A percentile compares a stretch with the other conserved stretches of the same genome.
These are phyloP conservation scores for Melieria picta DNA, from an alignment of 2,888 invertebrate genomes.

Conservation along the genomic window DNA sequence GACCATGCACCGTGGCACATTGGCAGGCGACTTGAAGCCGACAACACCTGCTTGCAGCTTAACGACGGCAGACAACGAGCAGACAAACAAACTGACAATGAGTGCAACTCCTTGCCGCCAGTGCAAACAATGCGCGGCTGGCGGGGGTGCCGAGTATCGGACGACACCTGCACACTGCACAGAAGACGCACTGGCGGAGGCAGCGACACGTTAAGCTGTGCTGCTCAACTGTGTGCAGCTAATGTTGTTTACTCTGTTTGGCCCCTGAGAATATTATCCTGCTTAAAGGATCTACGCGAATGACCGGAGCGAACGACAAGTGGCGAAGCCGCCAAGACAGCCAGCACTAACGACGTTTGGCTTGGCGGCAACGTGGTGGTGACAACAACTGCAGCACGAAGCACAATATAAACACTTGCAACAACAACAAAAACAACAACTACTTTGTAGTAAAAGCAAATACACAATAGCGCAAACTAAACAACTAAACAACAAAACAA, in stretches of 20 bases:
- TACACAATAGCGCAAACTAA: neutral
- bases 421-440: neutral
- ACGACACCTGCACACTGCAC: constrained; percentile 13
- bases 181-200: too few species aligned
- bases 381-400: neutral
- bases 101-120: neutral
- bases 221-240: constrained; percentile 49
- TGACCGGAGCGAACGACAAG: constrained; percentile 53
- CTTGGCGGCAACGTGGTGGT: neutral
- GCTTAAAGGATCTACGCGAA: constrained; percentile 52
- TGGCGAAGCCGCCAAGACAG: constrained; percentile 54
- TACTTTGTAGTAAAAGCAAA: neutral
- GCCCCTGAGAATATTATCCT: constrained; percentile 51
- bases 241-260: constrained; percentile 62
- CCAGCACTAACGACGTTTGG: constrained; percentile 42
- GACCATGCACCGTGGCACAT: constrained; percentile 15
- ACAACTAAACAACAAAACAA: neutral
- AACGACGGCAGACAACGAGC: neutral
- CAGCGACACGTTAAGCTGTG: constrained; percentile 33
- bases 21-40: neutral
- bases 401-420: neutral
- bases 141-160: too few species aligned
- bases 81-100: neutral
- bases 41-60: neutral
- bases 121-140: constrained; percentile 3